Percentiles rank a stretch among this genome's conserved stretches.
Evolutionary conservation across 92 coral and sea anemone species (phyloP).

Genomic region (Porites cylindrica): DNA sequence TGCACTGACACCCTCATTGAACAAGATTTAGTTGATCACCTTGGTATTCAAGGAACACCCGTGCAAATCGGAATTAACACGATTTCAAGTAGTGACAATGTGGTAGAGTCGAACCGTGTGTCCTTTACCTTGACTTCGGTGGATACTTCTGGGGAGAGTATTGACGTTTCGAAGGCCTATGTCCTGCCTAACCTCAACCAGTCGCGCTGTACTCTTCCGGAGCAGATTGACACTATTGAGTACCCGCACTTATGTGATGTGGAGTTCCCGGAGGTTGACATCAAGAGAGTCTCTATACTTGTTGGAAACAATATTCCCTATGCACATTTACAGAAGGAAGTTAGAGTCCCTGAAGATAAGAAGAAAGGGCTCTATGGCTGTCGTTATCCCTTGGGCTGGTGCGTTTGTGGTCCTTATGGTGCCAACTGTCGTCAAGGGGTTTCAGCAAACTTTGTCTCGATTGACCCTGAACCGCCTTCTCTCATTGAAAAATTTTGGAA

Average conservation of each 20-base stretch:
- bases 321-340: constrained; percentile 66
- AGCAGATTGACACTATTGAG: constrained; percentile 45
- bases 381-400: constrained; percentile 66
- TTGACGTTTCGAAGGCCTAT: constrained; percentile 64
- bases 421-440: constrained; percentile 1
- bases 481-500: neutral
- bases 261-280: constrained; percentile 65
- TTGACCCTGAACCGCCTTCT: constrained; percentile 12
- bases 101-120: neutral
- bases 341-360: constrained; percentile 49
- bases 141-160: constrained; percentile 44
- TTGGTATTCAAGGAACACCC: no score
- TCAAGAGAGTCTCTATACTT: constrained; percentile 61
- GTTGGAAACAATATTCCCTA: constrained; percentile 64
- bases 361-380: constrained; percentile 54
- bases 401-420: constrained; percentile 36
- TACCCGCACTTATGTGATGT: constrained; percentile 64
- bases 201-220: constrained; percentile 54
- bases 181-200: constrained; percentile 63
- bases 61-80: constrained; percentile 49
- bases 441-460: constrained; percentile 47
- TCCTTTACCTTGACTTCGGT: constrained; percentile 21
- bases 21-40: no score
- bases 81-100: constrained; percentile 42
- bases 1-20: no score